A percentile compares a stretch with the other conserved stretches of the same genome.
These are phyloP conservation scores for Muschampia plurimacula DNA, from an alignment of 2,888 invertebrate genomes.

Conservation along the genomic window DNA sequence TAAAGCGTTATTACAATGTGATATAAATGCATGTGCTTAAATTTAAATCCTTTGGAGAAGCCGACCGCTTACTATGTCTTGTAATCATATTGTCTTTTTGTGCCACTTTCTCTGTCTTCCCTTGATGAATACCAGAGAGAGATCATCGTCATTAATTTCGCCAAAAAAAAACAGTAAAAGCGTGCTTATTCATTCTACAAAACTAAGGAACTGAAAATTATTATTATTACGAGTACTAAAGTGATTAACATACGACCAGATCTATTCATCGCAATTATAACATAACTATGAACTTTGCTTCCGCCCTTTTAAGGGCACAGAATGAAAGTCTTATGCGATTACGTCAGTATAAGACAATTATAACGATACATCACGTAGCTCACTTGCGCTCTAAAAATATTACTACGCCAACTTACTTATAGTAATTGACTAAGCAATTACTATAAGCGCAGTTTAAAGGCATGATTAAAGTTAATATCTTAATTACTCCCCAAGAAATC, in stretches of 20 bases:
- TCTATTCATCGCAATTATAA: neutral
- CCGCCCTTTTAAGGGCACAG: neutral
- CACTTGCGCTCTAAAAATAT: constrained; percentile 3
- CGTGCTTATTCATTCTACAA: no score
- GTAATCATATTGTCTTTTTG: no score
- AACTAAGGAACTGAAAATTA: neutral
- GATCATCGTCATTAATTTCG: no score
- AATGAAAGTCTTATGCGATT: constrained; percentile 5
- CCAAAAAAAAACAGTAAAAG: no score
- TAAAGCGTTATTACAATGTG: no score
- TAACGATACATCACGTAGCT: constrained; percentile 5
- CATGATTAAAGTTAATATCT: neutral
- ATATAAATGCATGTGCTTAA: no score
- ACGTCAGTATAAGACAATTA: neutral
- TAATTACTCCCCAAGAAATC: neutral
- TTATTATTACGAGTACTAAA: neutral
- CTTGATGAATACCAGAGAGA: no score
- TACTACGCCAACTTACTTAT: neutral
- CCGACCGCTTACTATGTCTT: no score
- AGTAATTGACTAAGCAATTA: neutral
- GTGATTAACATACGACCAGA: no score
- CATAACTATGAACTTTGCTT: neutral
- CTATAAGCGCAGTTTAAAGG: constrained; percentile 2
- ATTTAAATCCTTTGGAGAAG: no score
- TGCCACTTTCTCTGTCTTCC: no score